A percentile compares a stretch with the other conserved stretches of the same genome.
These are phyloP conservation scores for Limosa lapponica DNA, from an alignment of 2,797 vertebrate species.

Conservation along the genomic window DNA sequence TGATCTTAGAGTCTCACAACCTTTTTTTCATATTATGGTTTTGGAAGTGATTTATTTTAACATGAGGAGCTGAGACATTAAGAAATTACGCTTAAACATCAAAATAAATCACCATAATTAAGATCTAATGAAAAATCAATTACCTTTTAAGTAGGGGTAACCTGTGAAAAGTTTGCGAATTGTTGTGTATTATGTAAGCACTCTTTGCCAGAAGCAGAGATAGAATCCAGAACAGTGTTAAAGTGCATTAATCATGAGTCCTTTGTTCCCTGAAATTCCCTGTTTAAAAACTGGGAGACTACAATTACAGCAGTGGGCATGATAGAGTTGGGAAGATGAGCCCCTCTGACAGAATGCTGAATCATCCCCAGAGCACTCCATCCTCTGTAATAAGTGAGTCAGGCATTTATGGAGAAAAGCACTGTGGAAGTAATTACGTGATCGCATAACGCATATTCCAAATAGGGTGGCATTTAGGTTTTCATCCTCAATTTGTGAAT, in stretches of 20 bases:
- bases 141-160: not conserved
- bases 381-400: not conserved
- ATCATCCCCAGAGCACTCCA: not conserved
- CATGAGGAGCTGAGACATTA: not conserved
- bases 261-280: not conserved
- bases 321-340: not conserved
- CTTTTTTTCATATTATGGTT: not conserved
- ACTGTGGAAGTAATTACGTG: not conserved
- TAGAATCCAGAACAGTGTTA: not conserved
- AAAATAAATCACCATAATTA: not conserved
- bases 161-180: not conserved
- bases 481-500: not conserved
- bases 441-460: not conserved
- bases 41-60: not conserved
- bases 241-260: not conserved
- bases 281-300: not conserved
- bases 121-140: not conserved
- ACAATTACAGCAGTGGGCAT: not conserved
- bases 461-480: not conserved
- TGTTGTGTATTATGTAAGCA: not conserved
- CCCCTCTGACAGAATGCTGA: not conserved
- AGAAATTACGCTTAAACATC: not conserved
- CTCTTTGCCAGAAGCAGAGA: not conserved
- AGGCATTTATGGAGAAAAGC: not conserved
- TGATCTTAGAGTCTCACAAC: not conserved